phyloP scores from a whole-genome alignment of 2,888 invertebrate genomes.

The Euplexia lucipara region DNA sequence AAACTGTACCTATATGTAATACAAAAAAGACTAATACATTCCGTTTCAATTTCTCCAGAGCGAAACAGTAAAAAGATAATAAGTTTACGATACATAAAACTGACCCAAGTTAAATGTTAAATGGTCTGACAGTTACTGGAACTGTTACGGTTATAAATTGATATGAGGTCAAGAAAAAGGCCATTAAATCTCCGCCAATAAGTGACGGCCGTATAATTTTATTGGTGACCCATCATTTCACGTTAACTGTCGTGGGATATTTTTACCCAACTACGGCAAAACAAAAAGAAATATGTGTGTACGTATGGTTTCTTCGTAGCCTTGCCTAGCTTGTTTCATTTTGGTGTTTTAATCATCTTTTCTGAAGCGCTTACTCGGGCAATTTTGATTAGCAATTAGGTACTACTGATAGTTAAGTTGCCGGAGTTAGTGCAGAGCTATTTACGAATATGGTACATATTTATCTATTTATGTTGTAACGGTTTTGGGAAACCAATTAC shows the following conservation, averaged over 20 bases:
- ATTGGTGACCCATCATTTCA: constrained; percentile 28
- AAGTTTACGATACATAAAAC: constrained; percentile 47
- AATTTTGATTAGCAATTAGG: too few species aligned
- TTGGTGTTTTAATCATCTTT: too few species aligned
- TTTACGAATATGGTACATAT: too few species aligned
- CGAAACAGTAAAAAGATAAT: constrained; percentile 36
- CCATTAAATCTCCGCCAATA: constrained; percentile 52
- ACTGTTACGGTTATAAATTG: constrained; percentile 45
- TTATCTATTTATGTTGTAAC: too few species aligned
- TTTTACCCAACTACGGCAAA: too few species aligned
- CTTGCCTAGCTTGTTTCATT: too few species aligned
- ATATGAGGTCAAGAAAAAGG: constrained; percentile 40
- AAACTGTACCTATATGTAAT: not conserved
- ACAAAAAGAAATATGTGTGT: too few species aligned
- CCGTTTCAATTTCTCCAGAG: not conserved
- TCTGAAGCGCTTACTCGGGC: too few species aligned
- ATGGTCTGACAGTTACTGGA: constrained; percentile 26
- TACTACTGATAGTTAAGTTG: too few species aligned
- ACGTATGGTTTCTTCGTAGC: too few species aligned
- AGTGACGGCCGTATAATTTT: constrained; percentile 60
- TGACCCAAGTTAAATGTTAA: constrained; percentile 30
- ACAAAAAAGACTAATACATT: not conserved
- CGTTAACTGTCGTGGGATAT: constrained; percentile 19
- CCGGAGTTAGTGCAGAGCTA: too few species aligned
- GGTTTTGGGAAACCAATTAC: too few species aligned